Evolutionary conservation across 1,140 invertebrate genomes (phyloP), one percentile per base, ranked within the genome.

Genomic region (Wiebesia pumilae): DNA sequence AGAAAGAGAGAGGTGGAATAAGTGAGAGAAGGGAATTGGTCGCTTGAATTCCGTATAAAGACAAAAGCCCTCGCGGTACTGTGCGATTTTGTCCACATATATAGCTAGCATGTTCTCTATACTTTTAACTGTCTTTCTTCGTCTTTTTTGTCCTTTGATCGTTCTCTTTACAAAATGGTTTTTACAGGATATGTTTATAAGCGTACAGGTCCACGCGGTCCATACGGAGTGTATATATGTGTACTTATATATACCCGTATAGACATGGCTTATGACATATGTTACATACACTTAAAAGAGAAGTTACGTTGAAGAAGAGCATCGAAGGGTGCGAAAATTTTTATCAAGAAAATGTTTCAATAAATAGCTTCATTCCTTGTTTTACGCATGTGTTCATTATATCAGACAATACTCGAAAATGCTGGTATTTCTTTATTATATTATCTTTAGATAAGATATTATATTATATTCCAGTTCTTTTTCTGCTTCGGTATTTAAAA

Each of bases 1-100:
- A 43, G 16, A 54, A 3, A 33, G 30, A 54, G 71, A 27, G 24
- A 4, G 21, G 30, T 27, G 38, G 19, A 27, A 4, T 4, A 14
- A 27, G 6, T 6, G 24, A 27, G 24, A 12, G 6, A 21, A 71
- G 35, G 43, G 35, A 51, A n/a, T 51, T 12, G 54, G 3, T 54
- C 54, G 38, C 69, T 58, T 77, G 84, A 86, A 86, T 86, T 86
- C 35, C 54, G 40, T 81, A 86, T 86, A 86, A 86, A 86, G 84
- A 81, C 84, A 86, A 86, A 86, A 81, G 79, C 84, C 40, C 40
- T 58, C 35, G 38, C 73, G 0, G 47, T 54, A 24, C 40, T 62
- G 35, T 4, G 38, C 73, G 47, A 54, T 43, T 65, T 65, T 80
- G 19, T 78, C 27, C 33, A 40, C 24, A 40, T 54, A 54, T n/a